Percentiles rank a stretch among this genome's conserved stretches.
Conservation (phyloP, 2,113 vertebrate genomes). For the Mustelus asterias region DNA sequence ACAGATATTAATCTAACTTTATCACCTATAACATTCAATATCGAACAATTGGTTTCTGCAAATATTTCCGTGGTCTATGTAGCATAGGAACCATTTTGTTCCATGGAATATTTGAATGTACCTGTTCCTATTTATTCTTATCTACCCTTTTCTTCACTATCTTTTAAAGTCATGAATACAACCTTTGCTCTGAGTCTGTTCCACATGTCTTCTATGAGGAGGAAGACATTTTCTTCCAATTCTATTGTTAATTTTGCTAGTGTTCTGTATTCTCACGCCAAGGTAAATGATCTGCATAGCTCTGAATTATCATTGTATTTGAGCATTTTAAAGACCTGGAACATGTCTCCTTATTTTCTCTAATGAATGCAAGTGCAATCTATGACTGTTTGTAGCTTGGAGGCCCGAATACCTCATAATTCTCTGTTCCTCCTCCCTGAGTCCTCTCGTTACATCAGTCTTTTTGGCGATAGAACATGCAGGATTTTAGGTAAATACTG, state of each 20-base stretch:
- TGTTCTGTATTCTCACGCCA: neutral
- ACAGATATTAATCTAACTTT: neutral
- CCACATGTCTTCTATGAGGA: neutral
- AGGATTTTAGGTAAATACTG: neutral
- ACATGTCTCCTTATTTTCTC: neutral
- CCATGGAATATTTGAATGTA: neutral
- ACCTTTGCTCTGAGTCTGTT: neutral
- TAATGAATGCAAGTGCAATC: neutral
- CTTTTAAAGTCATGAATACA: neutral
- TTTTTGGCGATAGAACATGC: neutral
- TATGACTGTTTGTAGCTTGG: neutral
- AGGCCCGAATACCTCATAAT: neutral
- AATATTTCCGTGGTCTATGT: neutral
- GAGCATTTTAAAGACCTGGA: slow-evolving; percentile 24
- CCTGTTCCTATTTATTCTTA: neutral
- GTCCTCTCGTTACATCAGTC: neutral
- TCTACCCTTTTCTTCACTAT: neutral
- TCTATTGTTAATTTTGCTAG: slow-evolving; percentile 23
- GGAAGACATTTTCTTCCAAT: neutral
- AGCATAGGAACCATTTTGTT: neutral
- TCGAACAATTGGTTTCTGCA: neutral
- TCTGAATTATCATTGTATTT: neutral
- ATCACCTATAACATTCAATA: neutral
- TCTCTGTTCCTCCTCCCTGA: neutral
- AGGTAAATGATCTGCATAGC: neutral